These are phyloP conservation scores for Neria commutata DNA, from an alignment of 2,888 invertebrate genomes.

Conservation along the genomic window DNA sequence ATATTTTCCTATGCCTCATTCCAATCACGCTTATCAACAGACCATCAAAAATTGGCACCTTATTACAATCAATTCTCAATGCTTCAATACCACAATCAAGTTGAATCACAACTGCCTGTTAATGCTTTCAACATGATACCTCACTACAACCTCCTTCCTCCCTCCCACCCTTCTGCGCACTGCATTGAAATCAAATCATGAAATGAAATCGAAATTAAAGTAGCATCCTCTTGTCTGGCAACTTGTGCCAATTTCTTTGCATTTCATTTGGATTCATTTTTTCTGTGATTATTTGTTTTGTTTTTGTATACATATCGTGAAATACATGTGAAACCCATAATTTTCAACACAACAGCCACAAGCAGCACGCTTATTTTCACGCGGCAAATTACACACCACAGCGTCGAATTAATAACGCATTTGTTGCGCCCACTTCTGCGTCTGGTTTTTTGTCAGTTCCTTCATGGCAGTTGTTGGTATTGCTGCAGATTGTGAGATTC, in stretches of 20 bases:
- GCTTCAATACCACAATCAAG: neutral
- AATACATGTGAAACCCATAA: conserved; percentile 21
- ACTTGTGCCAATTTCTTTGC: conserved; percentile 8
- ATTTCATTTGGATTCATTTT: neutral
- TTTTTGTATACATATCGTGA: conserved; percentile 17
- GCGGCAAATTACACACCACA: conserved; percentile 42
- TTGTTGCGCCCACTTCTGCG: neutral
- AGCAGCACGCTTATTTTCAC: conserved; percentile 45
- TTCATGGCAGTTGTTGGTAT: neutral
- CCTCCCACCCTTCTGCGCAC: neutral
- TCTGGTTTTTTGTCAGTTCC: neutral
- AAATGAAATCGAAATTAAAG: neutral
- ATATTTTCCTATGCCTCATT: conserved; percentile 29
- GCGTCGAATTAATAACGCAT: conserved; percentile 20
- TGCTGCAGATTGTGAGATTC: too few species aligned
- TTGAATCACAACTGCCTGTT: conserved; percentile 30
- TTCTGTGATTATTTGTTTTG: neutral
- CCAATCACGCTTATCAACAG: neutral
- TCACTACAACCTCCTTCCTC: neutral
- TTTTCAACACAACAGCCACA: conserved; percentile 28
- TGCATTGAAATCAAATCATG: neutral
- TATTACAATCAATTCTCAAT: neutral
- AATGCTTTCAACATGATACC: conserved; percentile 32
- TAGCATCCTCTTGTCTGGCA: neutral
- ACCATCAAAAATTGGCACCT: conserved; percentile 1